These are phyloP conservation scores for Otus sunia DNA, from an alignment of 2,113 vertebrate genomes.

Conservation along the genomic window DNA sequence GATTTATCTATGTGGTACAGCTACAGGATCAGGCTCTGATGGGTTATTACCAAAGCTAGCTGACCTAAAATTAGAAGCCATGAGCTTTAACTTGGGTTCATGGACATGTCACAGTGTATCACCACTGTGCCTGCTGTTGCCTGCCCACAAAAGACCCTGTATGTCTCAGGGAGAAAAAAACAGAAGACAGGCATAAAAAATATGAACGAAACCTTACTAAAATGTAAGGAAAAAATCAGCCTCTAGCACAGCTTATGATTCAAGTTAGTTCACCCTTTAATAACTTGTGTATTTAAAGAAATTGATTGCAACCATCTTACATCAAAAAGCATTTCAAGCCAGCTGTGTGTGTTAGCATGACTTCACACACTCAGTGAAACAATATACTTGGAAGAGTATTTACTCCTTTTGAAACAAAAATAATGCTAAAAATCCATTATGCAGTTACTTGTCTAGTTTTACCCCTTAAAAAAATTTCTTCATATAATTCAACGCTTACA, in stretches of 20 bases:
- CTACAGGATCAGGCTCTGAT: neutral
- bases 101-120: neutral
- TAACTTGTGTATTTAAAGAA: neutral
- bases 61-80: constrained; percentile 42
- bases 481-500: neutral
- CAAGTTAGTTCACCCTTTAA: neutral
- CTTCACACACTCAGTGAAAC: neutral
- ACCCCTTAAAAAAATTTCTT: neutral
- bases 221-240: neutral
- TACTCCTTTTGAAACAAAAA: neutral
- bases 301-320: neutral
- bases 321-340: neutral
- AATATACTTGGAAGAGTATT: neutral
- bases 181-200: neutral
- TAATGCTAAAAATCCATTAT: neutral
- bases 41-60: constrained; percentile 10
- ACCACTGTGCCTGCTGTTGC: neutral
- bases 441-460: neutral
- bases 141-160: neutral
- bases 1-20: neutral
- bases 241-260: neutral
- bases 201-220: neutral
- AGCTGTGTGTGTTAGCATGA: neutral
- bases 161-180: neutral
- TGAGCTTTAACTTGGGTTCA: constrained; percentile 43